Base-by-base conservation (phyloP, 2,888 invertebrate species). In the Mylabris sibirica region DNA sequence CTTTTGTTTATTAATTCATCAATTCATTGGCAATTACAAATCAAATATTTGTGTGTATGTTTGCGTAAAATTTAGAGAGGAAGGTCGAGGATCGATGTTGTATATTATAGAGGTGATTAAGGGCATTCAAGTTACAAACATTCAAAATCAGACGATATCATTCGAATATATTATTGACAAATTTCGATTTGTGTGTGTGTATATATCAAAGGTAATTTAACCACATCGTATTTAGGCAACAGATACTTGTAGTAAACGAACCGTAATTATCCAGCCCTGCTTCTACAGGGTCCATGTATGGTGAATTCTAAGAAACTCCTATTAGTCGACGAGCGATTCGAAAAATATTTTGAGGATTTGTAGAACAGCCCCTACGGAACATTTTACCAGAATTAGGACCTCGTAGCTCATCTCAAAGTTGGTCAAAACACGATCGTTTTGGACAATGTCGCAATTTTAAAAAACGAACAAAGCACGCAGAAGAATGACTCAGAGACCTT, bases 111-210 rank as follows among this genome's bases (percentile, higher is more conserved):
- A 12, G 57, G 24, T 57, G 22, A 57, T 57, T 57, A 24, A 57
- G 57, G 57, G 57, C 24, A 57, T 57, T 57, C 57, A 57, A 22
- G 11, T 49, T 5, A 49, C 49, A 49, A 20, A 49, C 20, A 49
- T 11, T 9, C 20, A 20, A 9, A 57, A 57, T 24, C 24, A 57
- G 4, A 24, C 14, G 57, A 57, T 57, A 57, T 57, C 57, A 24
- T 24, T 24, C 24, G 57, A 57, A 12, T 57, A 57, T 12, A 57
- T 24, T 22, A 57, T 57, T 22, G 9, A 24, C 3, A 3, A 12
- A 24, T 22, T 44, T 44, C 11, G 17, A 44, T 8, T 57, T 57
- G 9, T 24, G 57, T 20, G 49, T 49, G 4, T 17, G 14, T 44
- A 2, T 44, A 14, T 44, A 49, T 49, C 3, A 49, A 49, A 49